Conservation (phyloP, 2,888 invertebrate genomes). For the Alitta virens region DNA sequence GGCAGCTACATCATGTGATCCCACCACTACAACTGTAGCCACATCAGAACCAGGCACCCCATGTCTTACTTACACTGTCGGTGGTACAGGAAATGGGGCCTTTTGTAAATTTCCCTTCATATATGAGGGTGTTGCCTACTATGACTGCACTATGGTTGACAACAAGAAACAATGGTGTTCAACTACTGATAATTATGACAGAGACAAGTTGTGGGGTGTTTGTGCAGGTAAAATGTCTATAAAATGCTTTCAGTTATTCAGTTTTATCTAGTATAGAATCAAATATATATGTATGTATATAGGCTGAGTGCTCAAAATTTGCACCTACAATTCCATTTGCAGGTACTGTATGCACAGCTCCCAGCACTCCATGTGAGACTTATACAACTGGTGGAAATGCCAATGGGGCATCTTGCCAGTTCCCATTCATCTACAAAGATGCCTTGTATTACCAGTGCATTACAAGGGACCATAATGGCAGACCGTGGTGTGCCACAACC, state of each 20-base stretch:
- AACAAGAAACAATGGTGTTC: no score
- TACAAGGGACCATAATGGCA: neutral
- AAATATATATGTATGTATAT: no score
- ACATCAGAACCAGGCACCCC: neutral
- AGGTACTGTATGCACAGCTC: neutral
- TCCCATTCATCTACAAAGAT: neutral
- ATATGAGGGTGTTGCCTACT: neutral
- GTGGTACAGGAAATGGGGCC: neutral
- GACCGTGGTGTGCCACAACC: slow-evolving; percentile 15
- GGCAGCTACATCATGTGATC: neutral
- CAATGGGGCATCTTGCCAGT: neutral
- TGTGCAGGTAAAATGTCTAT: no score
- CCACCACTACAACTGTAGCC: neutral
- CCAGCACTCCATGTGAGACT: neutral
- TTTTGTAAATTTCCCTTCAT: neutral
- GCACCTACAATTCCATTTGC: no score
- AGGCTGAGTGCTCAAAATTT: no score
- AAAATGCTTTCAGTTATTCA: no score
- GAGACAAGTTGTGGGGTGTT: no score
- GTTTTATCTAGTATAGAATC: no score
- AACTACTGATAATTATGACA: no score
- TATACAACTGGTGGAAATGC: neutral
- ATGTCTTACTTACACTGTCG: neutral
- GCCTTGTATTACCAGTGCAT: neutral
- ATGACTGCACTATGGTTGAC: neutral